phyloP scores from a whole-genome alignment of 2,888 invertebrate genomes.

The Leucoptera coffeella region DNA sequence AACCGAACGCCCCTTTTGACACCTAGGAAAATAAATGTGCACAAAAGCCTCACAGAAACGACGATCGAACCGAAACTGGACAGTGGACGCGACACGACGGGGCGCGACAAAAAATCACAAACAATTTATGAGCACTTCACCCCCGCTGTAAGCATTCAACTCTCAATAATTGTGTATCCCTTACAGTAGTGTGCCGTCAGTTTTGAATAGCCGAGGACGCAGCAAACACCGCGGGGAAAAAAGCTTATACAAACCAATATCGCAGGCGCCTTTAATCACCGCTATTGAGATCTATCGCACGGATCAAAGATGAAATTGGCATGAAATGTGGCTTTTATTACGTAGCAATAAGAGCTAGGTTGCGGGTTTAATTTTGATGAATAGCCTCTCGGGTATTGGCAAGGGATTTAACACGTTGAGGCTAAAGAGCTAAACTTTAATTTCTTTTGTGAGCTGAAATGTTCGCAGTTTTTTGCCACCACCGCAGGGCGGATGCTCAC shows the following conservation, averaged over 20 bases:
- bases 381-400: no score
- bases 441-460: no score
- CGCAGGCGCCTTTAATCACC: slow-evolving; percentile 55
- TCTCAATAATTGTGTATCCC: slow-evolving; percentile 53
- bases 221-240: slow-evolving; percentile 21
- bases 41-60: no score
- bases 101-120: slow-evolving; percentile 26
- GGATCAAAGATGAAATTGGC: slow-evolving; percentile 40
- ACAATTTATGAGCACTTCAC: slow-evolving; percentile 51
- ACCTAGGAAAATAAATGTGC: no score
- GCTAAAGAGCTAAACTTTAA: no score
- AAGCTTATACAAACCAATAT: slow-evolving; percentile 47
- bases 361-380: no score
- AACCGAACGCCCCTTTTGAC: slow-evolving; percentile 24
- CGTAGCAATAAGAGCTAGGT: no score
- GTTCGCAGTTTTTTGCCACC: background rate
- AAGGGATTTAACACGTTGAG: no score
- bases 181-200: slow-evolving; percentile 51
- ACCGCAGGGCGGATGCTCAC: slow-evolving; percentile 45
- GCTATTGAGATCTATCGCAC: slow-evolving; percentile 51
- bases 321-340: no score
- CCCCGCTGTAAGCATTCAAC: slow-evolving; percentile 52
- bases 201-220: slow-evolving; percentile 42
- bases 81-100: no score
- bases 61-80: no score